Evolutionary conservation across 2,888 invertebrate species (phyloP).

Genomic region (Ornithoptera priamus): DNA sequence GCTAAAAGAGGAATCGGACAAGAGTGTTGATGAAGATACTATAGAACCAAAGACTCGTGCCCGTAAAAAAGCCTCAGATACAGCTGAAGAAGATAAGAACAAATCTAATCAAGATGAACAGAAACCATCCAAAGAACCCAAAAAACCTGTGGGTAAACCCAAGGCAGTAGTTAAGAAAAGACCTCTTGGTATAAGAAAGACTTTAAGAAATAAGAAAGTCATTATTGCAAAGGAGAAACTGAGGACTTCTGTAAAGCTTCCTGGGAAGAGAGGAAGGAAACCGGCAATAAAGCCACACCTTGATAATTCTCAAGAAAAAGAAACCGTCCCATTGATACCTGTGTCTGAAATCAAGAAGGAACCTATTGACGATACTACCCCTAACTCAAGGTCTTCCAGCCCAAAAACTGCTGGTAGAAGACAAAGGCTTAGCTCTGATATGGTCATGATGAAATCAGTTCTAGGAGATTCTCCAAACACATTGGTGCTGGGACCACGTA

Average conservation of each 20-base stretch:
- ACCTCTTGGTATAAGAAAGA: constrained; percentile 71
- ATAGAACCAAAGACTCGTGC: constrained; percentile 74
- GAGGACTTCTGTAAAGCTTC: constrained; percentile 61
- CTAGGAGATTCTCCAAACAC: constrained; percentile 64
- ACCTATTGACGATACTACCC: constrained; percentile 62
- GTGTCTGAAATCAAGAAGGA: constrained; percentile 73
- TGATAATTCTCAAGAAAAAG: constrained; percentile 61
- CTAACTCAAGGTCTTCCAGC: constrained; percentile 72
- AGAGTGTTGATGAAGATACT: constrained; percentile 69
- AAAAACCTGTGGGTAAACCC: constrained; percentile 62
- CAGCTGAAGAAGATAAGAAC: constrained; percentile 61
- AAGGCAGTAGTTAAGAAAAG: constrained; percentile 68
- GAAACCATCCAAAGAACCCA: constrained; percentile 70
- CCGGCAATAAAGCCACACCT: constrained; percentile 57
- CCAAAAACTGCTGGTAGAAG: constrained; percentile 70
- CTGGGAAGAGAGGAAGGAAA: constrained; percentile 60
- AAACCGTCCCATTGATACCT: constrained; percentile 63
- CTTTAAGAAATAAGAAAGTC: constrained; percentile 68
- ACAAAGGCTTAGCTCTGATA: constrained; percentile 69
- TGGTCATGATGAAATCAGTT: constrained; percentile 72
- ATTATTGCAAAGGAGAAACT: constrained; percentile 58
- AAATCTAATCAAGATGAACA: constrained; percentile 67
- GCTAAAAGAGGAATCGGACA: constrained; percentile 69
- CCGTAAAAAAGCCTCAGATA: constrained; percentile 71
- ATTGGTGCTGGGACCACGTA: constrained; percentile 65